Percentiles rank a stretch among this genome's conserved stretches.
Evolutionary conservation across 2,113 vertebrate species (phyloP).

Genomic region (Todiramphus chloris): DNA sequence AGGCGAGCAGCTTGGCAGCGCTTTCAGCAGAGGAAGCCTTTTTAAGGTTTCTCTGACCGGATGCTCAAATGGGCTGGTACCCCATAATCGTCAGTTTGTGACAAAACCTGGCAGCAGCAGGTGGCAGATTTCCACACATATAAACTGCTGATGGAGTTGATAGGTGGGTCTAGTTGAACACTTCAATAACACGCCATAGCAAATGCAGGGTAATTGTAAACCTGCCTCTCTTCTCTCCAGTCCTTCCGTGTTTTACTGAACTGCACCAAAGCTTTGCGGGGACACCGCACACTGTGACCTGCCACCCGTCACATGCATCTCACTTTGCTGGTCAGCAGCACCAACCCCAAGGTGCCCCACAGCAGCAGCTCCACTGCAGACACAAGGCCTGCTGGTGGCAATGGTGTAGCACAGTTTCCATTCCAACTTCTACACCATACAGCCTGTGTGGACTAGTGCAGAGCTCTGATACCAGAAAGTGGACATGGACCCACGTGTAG

Average conservation of each 20-base stretch:
- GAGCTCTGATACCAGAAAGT: not conserved
- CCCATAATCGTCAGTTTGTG: not conserved
- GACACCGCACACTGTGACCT: not conserved
- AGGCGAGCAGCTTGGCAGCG: not conserved
- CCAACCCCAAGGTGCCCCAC: not conserved
- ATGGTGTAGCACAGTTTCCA: not conserved
- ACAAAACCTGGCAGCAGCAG: not conserved
- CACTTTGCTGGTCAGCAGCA: fast-evolving
- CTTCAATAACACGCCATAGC: not conserved
- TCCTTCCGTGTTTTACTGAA: not conserved
- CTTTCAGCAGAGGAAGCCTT: not conserved
- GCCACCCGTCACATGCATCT: not conserved
- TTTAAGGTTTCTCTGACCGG: not conserved
- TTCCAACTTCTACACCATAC: fast-evolving
- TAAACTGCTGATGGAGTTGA: not conserved
- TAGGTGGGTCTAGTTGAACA: not conserved
- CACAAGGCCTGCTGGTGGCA: not conserved
- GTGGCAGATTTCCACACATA: not conserved
- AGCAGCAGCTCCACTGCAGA: not conserved
- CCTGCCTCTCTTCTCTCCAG: not conserved
- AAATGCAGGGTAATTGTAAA: not conserved
- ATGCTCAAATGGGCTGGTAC: not conserved
- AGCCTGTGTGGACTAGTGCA: fast-evolving
- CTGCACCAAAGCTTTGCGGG: not conserved
- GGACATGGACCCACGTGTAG: fast-evolving